Evolutionary conservation across 2,888 invertebrate genomes (phyloP).

Genomic region (Stenolophus ochropezus): DNA sequence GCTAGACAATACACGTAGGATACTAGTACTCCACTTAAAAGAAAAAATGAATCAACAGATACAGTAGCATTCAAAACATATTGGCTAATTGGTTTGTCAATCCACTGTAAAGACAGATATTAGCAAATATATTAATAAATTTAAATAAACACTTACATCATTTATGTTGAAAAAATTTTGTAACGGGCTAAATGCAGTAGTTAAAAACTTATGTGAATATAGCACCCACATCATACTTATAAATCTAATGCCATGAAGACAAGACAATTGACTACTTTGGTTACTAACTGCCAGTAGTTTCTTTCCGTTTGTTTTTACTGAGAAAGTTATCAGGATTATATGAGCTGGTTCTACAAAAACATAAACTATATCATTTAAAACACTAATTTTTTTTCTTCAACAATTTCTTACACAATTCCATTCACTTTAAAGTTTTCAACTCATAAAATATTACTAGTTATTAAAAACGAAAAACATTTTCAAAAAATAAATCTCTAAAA

Average conservation of each 20-base stretch:
- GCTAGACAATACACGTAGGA: slow-evolving; percentile 72
- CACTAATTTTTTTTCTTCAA: too few species aligned
- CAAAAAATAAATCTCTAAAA: too few species aligned
- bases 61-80: slow-evolving; percentile 72
- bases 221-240: slow-evolving; percentile 75
- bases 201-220: slow-evolving; percentile 69
- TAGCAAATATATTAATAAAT: not conserved
- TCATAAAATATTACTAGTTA: too few species aligned
- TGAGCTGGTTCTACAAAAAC: slow-evolving; percentile 61
- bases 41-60: slow-evolving; percentile 80
- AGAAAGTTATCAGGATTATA: slow-evolving; percentile 68
- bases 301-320: slow-evolving; percentile 72
- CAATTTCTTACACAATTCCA: too few species aligned
- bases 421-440: too few species aligned
- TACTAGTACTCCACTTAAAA: slow-evolving; percentile 77
- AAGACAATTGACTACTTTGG: slow-evolving; percentile 70
- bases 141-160: slow-evolving; percentile 12
- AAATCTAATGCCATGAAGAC: slow-evolving; percentile 73
- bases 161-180: not conserved
- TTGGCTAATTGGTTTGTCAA: slow-evolving; percentile 41
- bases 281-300: slow-evolving; percentile 70
- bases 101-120: not conserved
- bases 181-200: slow-evolving; percentile 30
- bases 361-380: too few species aligned
- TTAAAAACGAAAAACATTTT: too few species aligned